Evolutionary conservation across 1,140 invertebrate genomes (phyloP).

Genomic region (Physella acuta): DNA sequence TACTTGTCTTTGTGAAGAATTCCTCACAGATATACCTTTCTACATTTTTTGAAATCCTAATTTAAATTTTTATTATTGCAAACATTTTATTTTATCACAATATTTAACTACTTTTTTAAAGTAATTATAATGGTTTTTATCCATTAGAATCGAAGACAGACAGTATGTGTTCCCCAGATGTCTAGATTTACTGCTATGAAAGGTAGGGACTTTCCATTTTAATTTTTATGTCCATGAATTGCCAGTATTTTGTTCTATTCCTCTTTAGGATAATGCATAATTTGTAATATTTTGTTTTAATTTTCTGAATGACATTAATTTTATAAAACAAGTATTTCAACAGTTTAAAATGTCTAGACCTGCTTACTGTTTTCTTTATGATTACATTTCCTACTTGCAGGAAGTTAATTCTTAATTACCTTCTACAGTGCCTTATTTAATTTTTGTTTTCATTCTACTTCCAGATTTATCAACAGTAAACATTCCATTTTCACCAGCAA

Average conservation of each 20-base stretch:
- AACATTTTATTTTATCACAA: no score
- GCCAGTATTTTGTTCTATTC: not conserved
- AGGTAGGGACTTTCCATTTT: no score
- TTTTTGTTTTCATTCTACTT: no score
- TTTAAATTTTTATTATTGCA: no score
- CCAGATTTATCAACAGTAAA: no score
- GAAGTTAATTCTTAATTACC: no score
- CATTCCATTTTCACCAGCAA: no score
- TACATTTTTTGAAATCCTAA: no score
- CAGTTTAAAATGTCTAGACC: not conserved
- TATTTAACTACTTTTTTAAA: not conserved
- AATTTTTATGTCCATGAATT: no score
- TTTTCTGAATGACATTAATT: not conserved
- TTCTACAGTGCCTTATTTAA: no score
- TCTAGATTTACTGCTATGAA: not conserved
- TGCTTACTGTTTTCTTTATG: not conserved
- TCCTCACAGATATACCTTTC: no score
- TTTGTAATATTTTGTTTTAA: not conserved
- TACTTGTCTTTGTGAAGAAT: no score
- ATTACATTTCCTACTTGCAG: not conserved
- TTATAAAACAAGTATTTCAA: not conserved
- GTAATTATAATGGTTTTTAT: not conserved
- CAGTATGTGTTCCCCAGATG: slow-evolving; percentile 14
- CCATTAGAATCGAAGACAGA: slow-evolving; percentile 8
- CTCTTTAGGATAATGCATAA: not conserved